phyloP scores from a whole-genome alignment of 1,140 invertebrate genomes.

The Elysia chlorotica region DNA sequence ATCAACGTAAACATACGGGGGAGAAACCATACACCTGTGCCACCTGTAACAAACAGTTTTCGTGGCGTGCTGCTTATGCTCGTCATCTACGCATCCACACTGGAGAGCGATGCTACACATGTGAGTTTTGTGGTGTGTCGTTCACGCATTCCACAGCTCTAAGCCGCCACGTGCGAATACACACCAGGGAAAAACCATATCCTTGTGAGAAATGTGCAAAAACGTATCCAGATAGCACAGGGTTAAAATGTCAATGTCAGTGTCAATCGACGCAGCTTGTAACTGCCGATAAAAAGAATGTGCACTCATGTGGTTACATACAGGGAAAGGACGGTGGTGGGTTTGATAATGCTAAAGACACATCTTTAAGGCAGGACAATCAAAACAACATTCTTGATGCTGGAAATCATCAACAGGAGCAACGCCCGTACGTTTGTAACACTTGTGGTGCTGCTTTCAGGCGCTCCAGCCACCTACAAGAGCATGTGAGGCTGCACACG shows the following conservation, averaged over 20 bases:
- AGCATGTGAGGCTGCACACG: slow-evolving; percentile 9
- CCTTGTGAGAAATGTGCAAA: slow-evolving; percentile 26
- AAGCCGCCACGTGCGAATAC: slow-evolving; percentile 21
- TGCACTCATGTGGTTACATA: no score
- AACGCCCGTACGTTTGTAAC: slow-evolving; percentile 3
- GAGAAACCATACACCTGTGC: slow-evolving; percentile 27
- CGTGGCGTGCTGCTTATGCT: slow-evolving; percentile 22
- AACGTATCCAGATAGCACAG: slow-evolving; percentile 20
- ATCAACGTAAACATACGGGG: slow-evolving; percentile 21
- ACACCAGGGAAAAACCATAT: slow-evolving; percentile 31
- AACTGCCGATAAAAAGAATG: no score
- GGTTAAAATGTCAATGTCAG: slow-evolving; percentile 22
- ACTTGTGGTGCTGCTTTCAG: slow-evolving; percentile 9
- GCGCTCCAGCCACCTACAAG: slow-evolving; percentile 5
- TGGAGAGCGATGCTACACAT: slow-evolving; percentile 22
- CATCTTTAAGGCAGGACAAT: no score
- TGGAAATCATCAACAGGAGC: slow-evolving; percentile 14
- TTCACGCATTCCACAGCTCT: slow-evolving; percentile 26
- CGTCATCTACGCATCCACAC: slow-evolving; percentile 31
- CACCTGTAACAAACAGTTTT: slow-evolving; percentile 20
- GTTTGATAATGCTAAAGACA: no score
- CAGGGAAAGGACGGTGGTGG: no score
- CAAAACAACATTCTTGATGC: no score
- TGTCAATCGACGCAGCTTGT: no score
- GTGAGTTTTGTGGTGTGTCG: slow-evolving; percentile 26